Evolutionary conservation across 2,113 vertebrate genomes (phyloP), one percentile per base, ranked within the genome.

Genomic region (Pampusana beccarii): DNA sequence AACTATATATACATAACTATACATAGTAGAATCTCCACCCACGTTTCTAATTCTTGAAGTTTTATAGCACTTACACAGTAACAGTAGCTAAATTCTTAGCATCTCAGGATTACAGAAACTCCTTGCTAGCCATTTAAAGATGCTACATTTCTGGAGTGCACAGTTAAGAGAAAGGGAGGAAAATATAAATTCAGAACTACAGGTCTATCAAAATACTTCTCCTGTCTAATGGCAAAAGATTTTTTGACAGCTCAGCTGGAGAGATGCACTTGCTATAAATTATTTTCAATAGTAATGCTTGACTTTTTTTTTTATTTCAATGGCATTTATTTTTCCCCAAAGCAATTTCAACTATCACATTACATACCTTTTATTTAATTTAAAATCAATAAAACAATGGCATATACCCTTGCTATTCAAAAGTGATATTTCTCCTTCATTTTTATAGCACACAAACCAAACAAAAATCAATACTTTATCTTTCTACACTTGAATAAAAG

Each of bases 401-500:
- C 82, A 86, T 62, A 73, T 54, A 78, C 46, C 51, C 36, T 83
- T 70, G 75, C 50, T 72, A 69, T 75, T 97, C 40, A 89, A 90
- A 95, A 95, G 26, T 80, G 34, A 91, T 48, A 88, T 96, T 91
- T 86, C 81, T 95, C 38, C 29, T 77, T 94, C 85, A 80, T 88
- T 85, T 92, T 78, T 80, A 64, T 53, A 83, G 61, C 36, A 81
- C 83, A 64, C 74, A 73, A 90, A 94, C 61, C 33, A 82, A 95
- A 86, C 42, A 38, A 91, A 93, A 95, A 97, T 96, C 94, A 95
- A 96, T 96, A 78, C 3, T 70, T 94, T 86, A 83, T 77, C 84
- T 91, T 72, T 86, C 65, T 73, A 85, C 81, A 38, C 90, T 94
- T 58, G 53, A 73, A 83, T 92, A 93, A 90, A 83, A 89, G 72